These are phyloP conservation scores for Menidia menidia DNA, from an alignment of 2,797 vertebrate genomes.

Conservation along the genomic window DNA sequence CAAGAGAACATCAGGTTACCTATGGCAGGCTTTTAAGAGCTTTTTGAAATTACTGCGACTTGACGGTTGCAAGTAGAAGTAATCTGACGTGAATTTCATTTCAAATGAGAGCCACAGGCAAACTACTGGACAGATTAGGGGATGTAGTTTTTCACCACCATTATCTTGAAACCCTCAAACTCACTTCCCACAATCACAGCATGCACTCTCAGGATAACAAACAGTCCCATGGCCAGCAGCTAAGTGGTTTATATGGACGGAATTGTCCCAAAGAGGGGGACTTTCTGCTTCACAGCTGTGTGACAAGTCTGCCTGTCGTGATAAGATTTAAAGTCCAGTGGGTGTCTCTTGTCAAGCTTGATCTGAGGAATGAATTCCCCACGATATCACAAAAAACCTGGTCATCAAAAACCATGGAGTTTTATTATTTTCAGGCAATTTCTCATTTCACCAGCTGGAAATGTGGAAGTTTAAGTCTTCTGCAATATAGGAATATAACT, in stretches of 20 bases:
- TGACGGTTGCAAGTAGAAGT: constrained; percentile 31
- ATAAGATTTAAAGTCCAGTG: neutral
- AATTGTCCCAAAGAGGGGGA: constrained; percentile 45
- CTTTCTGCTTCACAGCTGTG: constrained; percentile 20
- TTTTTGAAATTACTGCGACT: constrained; percentile 51
- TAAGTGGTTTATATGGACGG: constrained; percentile 45
- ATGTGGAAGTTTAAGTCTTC: too few relatives aligned
- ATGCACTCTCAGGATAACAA: constrained; percentile 21
- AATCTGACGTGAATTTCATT: constrained; percentile 47
- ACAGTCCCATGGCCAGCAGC: constrained; percentile 35
- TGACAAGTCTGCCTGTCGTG: neutral
- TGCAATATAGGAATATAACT: too few relatives aligned
- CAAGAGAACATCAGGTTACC: constrained; percentile 9
- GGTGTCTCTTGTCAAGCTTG: neutral
- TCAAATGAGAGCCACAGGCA: constrained; percentile 37
- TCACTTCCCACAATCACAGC: constrained; percentile 1
- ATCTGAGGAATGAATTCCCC: neutral
- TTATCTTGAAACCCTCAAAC: constrained; percentile 13
- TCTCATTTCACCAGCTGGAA: neutral
- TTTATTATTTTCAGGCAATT: neutral
- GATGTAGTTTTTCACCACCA: constrained; percentile 15
- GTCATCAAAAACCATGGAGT: neutral
- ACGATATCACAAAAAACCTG: neutral
- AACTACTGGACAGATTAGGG: constrained; percentile 18
- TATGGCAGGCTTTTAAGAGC: constrained; percentile 21